Evolutionary conservation across 2,113 vertebrate species (phyloP), one percentile per base, ranked within the genome.

Genomic region (Salminus brasiliensis): DNA sequence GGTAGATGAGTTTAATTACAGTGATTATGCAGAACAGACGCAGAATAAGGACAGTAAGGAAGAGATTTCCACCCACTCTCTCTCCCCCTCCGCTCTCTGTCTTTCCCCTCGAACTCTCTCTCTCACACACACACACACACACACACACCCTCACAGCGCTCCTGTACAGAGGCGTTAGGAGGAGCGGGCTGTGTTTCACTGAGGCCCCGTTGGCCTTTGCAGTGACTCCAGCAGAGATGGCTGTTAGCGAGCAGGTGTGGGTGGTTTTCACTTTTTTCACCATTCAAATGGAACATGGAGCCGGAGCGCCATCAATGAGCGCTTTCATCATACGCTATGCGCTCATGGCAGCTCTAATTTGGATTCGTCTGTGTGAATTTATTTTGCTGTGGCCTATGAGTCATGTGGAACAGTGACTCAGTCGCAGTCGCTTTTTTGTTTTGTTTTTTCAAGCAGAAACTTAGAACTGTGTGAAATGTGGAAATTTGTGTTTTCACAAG

Each of bases 61-160:
- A 74, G 47, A 69, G 27, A 49, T 65, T 72, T 55, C 8, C 25
- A 71, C 68, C 34, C n/a, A n/a, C n/a, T 81, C 66, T 65, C 72
- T 68, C 78, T 62, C 67, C 68, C 55, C 36, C 78, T n/a, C 69
- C 69, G 78, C 63, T 15, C 67, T 77, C 45, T 68, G 68, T 45
- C 23, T 30, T 72, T 76, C 52, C 52, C 47, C 71, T 13, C 36
- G 10, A 39, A 41, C 11, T 73, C 27, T 43, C 47, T 77, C 18
- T 75, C 30, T 81, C 41, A 62, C 72, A 53, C 36, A 21, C 11
- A 52, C 21, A 12, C 27, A 49, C 21, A 2, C 6, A 30, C 27
- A 11, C 49, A 55, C 45, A 63, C 34, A 63, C 69, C 78, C 63
- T 80, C 84, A 77, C 34, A 47, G 65, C 63, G 59, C 65, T 72